A percentile compares a stretch with the other conserved stretches of the same genome.
These are phyloP conservation scores for Cheirogaleus medius DNA, from an alignment of 2,113 vertebrate genomes.

Conservation along the genomic window DNA sequence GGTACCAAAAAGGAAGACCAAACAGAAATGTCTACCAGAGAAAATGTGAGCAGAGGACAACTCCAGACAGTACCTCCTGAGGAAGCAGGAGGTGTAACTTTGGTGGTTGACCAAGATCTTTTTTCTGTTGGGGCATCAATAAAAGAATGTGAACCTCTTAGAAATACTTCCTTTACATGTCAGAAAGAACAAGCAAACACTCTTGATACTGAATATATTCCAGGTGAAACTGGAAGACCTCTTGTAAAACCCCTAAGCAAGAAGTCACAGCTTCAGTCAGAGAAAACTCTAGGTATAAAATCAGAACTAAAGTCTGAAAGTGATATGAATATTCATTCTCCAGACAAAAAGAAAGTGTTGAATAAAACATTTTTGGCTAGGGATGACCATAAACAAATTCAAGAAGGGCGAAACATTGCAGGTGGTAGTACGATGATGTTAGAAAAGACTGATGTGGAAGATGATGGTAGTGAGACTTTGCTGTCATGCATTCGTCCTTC, in stretches of 20 bases:
- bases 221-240: slow-evolving; percentile 60
- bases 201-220: neutral
- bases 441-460: slow-evolving; percentile 7
- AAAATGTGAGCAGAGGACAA: neutral
- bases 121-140: neutral
- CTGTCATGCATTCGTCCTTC: slow-evolving; percentile 1
- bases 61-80: neutral
- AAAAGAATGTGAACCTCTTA: neutral
- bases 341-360: neutral
- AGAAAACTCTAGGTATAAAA: slow-evolving; percentile 41
- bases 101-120: neutral
- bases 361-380: slow-evolving; percentile 17
- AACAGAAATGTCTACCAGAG: neutral
- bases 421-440: neutral
- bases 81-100: slow-evolving; percentile 23
- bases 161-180: neutral
- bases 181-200: slow-evolving; percentile 49
- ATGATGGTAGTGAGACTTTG: neutral
- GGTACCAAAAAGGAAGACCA: neutral
- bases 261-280: slow-evolving; percentile 3
- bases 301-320: slow-evolving; percentile 39
- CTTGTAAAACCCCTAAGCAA: neutral
- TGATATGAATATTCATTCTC: neutral
- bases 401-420: neutral
- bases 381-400: neutral